These are phyloP conservation scores for Euzophera pinguis DNA, from an alignment of 2,888 invertebrate species.

Conservation along the genomic window DNA sequence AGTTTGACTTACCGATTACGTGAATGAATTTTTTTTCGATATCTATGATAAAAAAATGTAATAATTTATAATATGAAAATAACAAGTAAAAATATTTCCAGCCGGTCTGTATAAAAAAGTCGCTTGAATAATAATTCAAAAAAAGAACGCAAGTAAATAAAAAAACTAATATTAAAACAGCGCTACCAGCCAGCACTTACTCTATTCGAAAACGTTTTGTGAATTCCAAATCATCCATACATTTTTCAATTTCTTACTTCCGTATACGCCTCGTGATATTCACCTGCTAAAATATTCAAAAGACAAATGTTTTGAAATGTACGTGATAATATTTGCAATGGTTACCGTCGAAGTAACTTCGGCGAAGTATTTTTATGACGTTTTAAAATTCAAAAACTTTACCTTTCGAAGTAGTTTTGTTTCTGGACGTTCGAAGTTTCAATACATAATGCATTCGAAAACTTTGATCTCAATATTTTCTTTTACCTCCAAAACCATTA, in stretches of 20 bases:
- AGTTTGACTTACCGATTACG: no score
- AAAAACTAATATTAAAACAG: not conserved
- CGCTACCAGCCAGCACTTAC: not conserved
- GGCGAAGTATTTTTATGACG: not conserved
- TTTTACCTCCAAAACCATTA: no score
- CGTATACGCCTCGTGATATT: not conserved
- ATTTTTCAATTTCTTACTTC: constrained; percentile 8
- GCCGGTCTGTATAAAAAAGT: no score
- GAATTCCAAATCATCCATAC: not conserved
- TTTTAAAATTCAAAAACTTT: not conserved
- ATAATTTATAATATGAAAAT: no score
- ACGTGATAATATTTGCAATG: constrained; percentile 8
- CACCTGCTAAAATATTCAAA: constrained; percentile 3
- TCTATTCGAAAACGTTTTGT: constrained; percentile 1
- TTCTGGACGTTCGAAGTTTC: no score
- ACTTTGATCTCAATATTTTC: no score
- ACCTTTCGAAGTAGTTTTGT: not conserved
- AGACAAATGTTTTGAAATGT: constrained; percentile 8
- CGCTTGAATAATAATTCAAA: not conserved
- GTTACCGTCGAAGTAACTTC: not conserved
- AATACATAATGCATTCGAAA: no score
- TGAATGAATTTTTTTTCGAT: no score
- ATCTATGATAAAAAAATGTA: no score
- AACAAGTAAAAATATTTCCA: no score
- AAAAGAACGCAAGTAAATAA: not conserved